Percentiles rank a stretch among this genome's conserved stretches.
Evolutionary conservation across 2,797 vertebrate genomes (phyloP).

Genomic region (Paguma larvata): DNA sequence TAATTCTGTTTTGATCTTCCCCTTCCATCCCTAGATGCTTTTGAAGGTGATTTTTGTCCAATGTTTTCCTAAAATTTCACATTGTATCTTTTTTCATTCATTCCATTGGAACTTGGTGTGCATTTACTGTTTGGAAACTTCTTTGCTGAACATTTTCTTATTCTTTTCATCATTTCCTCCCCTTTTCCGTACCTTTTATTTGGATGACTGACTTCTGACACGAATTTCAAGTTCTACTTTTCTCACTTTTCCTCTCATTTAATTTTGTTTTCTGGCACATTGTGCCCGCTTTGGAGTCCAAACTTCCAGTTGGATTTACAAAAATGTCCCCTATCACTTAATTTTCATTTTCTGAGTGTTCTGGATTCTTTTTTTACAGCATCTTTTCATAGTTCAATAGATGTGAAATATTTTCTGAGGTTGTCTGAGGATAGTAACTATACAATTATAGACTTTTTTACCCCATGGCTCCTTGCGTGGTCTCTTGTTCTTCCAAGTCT

Average conservation of each 20-base stretch:
- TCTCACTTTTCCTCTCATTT: conserved; percentile 64
- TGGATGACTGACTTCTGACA: conserved; percentile 62
- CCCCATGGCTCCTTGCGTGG: background rate
- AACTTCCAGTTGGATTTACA: conserved; percentile 33
- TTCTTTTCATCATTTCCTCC: background rate
- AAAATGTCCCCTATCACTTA: conserved; percentile 16
- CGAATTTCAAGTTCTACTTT: conserved; percentile 65
- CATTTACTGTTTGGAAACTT: background rate
- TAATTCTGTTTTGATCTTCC: conserved; percentile 21
- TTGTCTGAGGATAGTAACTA: conserved; percentile 37
- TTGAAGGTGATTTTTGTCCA: background rate
- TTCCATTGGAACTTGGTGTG: background rate
- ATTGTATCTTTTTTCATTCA: background rate
- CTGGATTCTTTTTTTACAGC: background rate
- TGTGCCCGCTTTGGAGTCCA: conserved; percentile 32
- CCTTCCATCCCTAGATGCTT: background rate
- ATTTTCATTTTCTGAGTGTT: conserved; percentile 51
- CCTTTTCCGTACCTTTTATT: conserved; percentile 37
- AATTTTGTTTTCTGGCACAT: conserved; percentile 57
- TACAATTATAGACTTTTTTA: background rate
- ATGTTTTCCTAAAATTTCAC: background rate
- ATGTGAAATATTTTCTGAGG: conserved; percentile 27
- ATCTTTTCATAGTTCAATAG: conserved; percentile 26
- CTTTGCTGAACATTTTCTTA: background rate
- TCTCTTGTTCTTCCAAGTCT: background rate